These are phyloP conservation scores for Hyperopisus bebe DNA, from an alignment of 2,113 vertebrate genomes.

Conservation along the genomic window DNA sequence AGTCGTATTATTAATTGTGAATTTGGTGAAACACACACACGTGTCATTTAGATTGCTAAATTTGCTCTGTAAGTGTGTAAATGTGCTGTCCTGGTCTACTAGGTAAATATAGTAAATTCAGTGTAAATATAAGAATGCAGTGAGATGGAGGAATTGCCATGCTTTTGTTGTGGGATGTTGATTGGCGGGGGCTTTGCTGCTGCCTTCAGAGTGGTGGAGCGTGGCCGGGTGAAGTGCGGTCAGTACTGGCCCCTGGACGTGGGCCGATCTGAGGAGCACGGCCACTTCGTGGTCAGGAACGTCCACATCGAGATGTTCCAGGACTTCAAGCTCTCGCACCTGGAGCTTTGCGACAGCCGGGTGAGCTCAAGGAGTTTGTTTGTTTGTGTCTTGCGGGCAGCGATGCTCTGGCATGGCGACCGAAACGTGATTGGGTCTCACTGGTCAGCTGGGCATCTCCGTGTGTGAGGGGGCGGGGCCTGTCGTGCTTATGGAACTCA, in stretches of 20 bases:
- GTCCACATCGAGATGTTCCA: constrained; percentile 61
- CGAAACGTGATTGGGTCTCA: background rate
- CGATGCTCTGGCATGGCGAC: background rate
- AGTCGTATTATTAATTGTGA: background rate
- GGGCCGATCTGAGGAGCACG: constrained; percentile 59
- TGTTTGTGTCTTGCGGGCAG: background rate
- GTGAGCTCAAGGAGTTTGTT: constrained; percentile 27
- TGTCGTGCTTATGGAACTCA: background rate
- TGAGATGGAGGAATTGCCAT: background rate
- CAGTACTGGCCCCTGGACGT: constrained; percentile 70
- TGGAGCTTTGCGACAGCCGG: constrained; percentile 65
- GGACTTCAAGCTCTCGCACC: constrained; percentile 65
- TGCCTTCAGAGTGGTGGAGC: constrained; percentile 61
- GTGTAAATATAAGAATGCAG: background rate
- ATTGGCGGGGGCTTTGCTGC: background rate
- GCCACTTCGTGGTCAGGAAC: constrained; percentile 59
- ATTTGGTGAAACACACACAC: background rate
- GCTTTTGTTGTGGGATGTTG: background rate
- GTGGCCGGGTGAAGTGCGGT: constrained; percentile 66
- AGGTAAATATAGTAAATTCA: background rate
- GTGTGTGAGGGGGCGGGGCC: background rate
- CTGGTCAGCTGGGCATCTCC: background rate
- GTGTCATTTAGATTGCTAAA: background rate
- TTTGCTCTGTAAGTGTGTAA: background rate
- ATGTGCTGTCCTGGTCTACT: background rate